These are phyloP conservation scores for Sturnira hondurensis DNA, from an alignment of 2,113 vertebrate genomes.

Conservation along the genomic window DNA sequence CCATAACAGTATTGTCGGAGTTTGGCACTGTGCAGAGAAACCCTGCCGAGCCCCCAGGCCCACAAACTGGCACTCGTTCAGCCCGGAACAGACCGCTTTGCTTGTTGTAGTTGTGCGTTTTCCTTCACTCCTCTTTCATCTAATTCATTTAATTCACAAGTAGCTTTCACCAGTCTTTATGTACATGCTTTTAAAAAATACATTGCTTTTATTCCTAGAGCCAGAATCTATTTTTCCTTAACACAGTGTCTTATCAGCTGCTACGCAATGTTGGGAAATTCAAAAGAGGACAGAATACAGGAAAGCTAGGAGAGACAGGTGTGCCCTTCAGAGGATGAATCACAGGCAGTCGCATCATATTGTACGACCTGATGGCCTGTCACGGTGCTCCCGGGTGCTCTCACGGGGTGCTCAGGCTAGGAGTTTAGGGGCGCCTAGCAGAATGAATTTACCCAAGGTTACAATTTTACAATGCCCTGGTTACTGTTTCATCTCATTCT, in stretches of 20 bases:
- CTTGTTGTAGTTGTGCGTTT: slow-evolving; percentile 61
- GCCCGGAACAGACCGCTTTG: slow-evolving; percentile 75
- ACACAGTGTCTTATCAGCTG: background rate
- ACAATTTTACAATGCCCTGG: background rate
- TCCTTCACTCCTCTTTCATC: slow-evolving; percentile 69
- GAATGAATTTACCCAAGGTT: background rate
- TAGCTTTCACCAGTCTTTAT: slow-evolving; percentile 51
- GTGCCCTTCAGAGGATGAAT: background rate
- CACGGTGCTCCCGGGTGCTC: accelerated
- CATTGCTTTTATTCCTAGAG: background rate
- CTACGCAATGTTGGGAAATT: background rate
- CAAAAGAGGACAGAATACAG: background rate
- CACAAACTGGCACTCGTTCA: slow-evolving; percentile 78
- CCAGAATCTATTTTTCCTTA: background rate
- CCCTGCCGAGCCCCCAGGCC: slow-evolving; percentile 78
- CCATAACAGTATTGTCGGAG: slow-evolving; percentile 82
- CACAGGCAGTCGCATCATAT: accelerated
- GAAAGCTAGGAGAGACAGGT: background rate
- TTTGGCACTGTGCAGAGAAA: slow-evolving; percentile 83
- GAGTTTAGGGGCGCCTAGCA: background rate
- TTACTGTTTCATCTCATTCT: background rate
- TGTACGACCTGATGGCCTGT: background rate
- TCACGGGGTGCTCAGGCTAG: background rate
- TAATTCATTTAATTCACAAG: slow-evolving; percentile 73
- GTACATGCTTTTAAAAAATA: slow-evolving; percentile 14